Conservation (phyloP, 1,140 invertebrate genomes). For the Euura saliciscinereae region DNA sequence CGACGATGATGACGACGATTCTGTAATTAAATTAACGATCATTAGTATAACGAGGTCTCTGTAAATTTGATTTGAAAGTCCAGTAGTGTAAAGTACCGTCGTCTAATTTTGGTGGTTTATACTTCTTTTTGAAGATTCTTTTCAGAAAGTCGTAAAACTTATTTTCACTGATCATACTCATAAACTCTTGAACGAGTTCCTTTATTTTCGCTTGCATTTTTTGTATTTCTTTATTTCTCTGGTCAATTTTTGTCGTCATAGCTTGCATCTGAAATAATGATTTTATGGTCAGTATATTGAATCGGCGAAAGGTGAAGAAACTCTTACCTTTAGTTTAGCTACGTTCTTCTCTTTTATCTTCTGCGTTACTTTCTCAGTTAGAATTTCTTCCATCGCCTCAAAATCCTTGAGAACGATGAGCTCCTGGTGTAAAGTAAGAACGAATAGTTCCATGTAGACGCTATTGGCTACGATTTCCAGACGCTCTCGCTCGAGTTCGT, state of each 20-base stretch:
- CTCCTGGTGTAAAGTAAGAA: slow-evolving; percentile 81
- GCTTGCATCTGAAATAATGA: slow-evolving; percentile 29
- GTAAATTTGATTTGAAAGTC: slow-evolving; percentile 20
- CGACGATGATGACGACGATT: slow-evolving; percentile 49
- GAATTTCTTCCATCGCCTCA: slow-evolving; percentile 72
- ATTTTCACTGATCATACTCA: slow-evolving; percentile 68
- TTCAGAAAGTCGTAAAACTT: slow-evolving; percentile 76
- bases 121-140: slow-evolving; percentile 80
- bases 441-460: slow-evolving; percentile 68
- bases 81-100: slow-evolving; percentile 44
- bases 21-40: slow-evolving; percentile 29
- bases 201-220: slow-evolving; percentile 64
- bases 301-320: slow-evolving; percentile 19
- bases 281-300: not conserved
- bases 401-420: slow-evolving; percentile 77
- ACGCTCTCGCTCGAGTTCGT: slow-evolving; percentile 66
- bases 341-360: slow-evolving; percentile 42
- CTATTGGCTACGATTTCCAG: slow-evolving; percentile 68
- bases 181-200: slow-evolving; percentile 63
- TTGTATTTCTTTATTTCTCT: slow-evolving; percentile 40
- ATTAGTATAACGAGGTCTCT: slow-evolving; percentile 18
- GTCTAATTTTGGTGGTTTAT: slow-evolving; percentile 61
- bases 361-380: slow-evolving; percentile 64
- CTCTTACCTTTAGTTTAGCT: slow-evolving; percentile 30
- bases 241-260: slow-evolving; percentile 31